Conservation (phyloP, 2,888 invertebrate species). For the Fissipunctia ypsillon region DNA sequence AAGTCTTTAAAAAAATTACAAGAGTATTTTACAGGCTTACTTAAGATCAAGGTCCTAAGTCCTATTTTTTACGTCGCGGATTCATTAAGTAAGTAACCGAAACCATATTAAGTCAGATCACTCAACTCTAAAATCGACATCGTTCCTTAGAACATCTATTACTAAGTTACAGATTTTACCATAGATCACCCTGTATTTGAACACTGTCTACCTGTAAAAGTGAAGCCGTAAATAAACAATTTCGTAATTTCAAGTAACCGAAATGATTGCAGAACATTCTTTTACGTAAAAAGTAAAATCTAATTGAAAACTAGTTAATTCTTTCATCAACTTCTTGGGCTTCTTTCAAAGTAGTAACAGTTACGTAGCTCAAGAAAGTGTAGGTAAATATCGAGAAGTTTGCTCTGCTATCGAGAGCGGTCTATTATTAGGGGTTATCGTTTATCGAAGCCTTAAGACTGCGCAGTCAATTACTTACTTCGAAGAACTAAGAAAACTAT, state of each 20-base stretch:
- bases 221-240: constrained; percentile 1
- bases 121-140: background rate
- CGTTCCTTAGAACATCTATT: background rate
- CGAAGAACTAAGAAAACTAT: constrained; percentile 26
- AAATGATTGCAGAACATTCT: background rate
- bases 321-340: constrained; percentile 12
- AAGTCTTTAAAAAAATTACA: background rate
- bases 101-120: background rate
- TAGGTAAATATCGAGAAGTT: constrained; percentile 19
- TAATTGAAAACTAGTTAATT: constrained; percentile 21
- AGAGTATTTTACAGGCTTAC: background rate
- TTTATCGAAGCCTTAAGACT: constrained; percentile 44
- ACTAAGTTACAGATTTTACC: background rate
- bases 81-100: background rate
- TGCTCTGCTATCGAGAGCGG: constrained; percentile 25
- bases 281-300: background rate
- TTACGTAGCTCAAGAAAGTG: constrained; percentile 29
- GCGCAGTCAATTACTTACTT: constrained; percentile 39
- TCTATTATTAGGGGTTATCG: constrained; percentile 22
- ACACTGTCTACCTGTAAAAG: background rate
- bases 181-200: background rate
- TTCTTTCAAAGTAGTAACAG: constrained; percentile 29
- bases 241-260: background rate
- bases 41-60: background rate
- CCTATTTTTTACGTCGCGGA: background rate